Evolutionary conservation across 2,113 vertebrate species (phyloP).

Genomic region (Sakesphorus luctuosus): DNA sequence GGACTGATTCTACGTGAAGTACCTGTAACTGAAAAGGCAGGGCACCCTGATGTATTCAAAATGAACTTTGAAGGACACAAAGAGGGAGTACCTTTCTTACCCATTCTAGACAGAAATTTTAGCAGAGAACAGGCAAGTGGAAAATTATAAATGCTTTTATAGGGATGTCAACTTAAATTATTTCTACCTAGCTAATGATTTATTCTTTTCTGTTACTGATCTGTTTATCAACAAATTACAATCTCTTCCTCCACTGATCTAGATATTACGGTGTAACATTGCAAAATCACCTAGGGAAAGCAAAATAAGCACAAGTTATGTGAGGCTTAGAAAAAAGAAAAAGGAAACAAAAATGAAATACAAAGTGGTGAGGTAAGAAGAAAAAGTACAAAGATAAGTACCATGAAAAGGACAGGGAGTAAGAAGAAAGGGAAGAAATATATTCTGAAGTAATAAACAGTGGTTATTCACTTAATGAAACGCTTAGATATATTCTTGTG

Average conservation of each 20-base stretch:
- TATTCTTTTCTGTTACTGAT: not conserved
- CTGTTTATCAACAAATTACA: constrained; percentile 15
- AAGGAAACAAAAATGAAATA: not conserved
- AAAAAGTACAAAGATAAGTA: not conserved
- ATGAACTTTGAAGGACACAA: not conserved
- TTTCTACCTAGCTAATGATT: not conserved
- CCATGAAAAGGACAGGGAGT: not conserved
- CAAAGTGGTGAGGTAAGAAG: not conserved
- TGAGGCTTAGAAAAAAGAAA: not conserved
- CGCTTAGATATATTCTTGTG: not conserved
- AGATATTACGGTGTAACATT: not conserved
- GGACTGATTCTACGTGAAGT: not conserved
- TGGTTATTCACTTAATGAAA: not conserved
- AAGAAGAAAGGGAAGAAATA: not conserved
- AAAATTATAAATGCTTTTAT: not conserved
- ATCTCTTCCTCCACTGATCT: not conserved
- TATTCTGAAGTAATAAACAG: not conserved
- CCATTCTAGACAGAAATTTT: not conserved
- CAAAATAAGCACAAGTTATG: not conserved
- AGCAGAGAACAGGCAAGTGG: not conserved
- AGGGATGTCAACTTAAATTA: not conserved
- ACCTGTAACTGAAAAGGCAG: not conserved
- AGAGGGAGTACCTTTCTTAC: not conserved
- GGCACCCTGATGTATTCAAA: not conserved
- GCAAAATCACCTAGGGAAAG: not conserved